A percentile compares a stretch with the other conserved stretches of the same genome.
Conservation (phyloP, 2,888 invertebrate species). For the Archips crataeganus region DNA sequence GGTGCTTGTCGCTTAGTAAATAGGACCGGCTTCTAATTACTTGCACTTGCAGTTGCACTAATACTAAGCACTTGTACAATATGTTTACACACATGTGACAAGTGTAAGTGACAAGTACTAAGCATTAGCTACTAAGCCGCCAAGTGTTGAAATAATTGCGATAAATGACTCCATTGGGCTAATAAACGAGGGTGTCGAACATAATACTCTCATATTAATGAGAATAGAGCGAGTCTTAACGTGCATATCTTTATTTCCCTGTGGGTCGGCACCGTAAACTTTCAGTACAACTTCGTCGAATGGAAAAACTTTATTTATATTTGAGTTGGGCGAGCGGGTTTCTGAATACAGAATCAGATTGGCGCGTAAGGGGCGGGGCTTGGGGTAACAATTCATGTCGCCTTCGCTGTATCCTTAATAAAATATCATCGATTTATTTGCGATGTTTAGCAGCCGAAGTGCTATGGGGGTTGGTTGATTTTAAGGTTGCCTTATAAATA, state of each 20-base stretch:
- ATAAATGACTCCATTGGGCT: constrained; percentile 8
- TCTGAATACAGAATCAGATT: constrained; percentile 78
- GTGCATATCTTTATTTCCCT: constrained; percentile 76
- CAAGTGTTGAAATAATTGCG: constrained; percentile 25
- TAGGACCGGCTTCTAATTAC: no score
- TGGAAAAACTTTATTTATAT: constrained; percentile 83
- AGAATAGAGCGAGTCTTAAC: constrained; percentile 50
- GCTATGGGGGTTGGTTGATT: constrained; percentile 25
- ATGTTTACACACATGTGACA: no score
- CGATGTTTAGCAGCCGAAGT: constrained; percentile 19
- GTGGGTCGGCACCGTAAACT: constrained; percentile 71
- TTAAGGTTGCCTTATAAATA: constrained; percentile 5
- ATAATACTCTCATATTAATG: constrained; percentile 61
- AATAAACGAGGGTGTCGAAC: constrained; percentile 43
- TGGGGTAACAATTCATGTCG: constrained; percentile 40
- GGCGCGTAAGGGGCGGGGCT: constrained; percentile 48
- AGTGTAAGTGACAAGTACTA: no score
- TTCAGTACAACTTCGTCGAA: constrained; percentile 68
- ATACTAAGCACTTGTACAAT: no score
- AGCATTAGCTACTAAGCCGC: not conserved
- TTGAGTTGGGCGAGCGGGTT: constrained; percentile 73
- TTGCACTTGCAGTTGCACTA: no score
- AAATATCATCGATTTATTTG: constrained; percentile 37
- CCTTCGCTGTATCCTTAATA: constrained; percentile 33
- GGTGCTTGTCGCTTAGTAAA: no score